Percentiles rank a stretch among this genome's conserved stretches.
phyloP scores from a whole-genome alignment of 2,113 vertebrate genomes.

The Rhinogobius similis region DNA sequence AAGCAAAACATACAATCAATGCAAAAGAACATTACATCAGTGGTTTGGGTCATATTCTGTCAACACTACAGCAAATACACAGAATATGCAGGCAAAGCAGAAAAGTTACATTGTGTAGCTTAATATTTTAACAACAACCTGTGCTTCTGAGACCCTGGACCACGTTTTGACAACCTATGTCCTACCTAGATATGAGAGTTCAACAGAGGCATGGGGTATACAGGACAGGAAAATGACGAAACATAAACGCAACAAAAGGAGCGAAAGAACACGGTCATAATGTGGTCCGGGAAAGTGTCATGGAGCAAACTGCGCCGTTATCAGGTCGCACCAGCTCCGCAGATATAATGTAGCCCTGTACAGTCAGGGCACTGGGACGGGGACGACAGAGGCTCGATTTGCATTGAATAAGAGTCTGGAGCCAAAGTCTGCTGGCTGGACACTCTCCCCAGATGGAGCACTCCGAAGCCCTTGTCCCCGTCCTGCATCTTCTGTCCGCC shows the following conservation, averaged over 20 bases:
- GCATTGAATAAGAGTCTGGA: conserved; percentile 56
- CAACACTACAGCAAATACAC: no score
- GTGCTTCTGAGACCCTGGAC: no score
- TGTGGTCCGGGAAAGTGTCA: conserved; percentile 12
- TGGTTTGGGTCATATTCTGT: no score
- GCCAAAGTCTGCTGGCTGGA: conserved; percentile 51
- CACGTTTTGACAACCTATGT: no score
- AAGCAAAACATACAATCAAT: no score
- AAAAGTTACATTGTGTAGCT: no score
- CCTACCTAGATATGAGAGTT: no score
- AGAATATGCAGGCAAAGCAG: no score
- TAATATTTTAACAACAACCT: no score
- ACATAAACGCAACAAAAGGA: conserved; percentile 14
- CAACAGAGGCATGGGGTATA: no score
- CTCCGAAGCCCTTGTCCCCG: conserved; percentile 5
- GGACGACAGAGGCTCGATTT: conserved; percentile 41
- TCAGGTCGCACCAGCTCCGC: conserved; percentile 47
- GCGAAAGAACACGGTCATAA: conserved; percentile 19
- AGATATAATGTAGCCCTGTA: conserved; percentile 33
- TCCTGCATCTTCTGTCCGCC: not conserved
- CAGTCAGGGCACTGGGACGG: conserved; percentile 23
- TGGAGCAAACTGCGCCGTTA: conserved; percentile 33
- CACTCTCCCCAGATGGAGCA: conserved; percentile 33
- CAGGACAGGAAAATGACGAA: no score
- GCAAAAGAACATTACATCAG: no score